Percentiles rank a stretch among this genome's conserved stretches.
Evolutionary conservation across 2,888 invertebrate species (phyloP).

Genomic region (Dysmachus trigonus): DNA sequence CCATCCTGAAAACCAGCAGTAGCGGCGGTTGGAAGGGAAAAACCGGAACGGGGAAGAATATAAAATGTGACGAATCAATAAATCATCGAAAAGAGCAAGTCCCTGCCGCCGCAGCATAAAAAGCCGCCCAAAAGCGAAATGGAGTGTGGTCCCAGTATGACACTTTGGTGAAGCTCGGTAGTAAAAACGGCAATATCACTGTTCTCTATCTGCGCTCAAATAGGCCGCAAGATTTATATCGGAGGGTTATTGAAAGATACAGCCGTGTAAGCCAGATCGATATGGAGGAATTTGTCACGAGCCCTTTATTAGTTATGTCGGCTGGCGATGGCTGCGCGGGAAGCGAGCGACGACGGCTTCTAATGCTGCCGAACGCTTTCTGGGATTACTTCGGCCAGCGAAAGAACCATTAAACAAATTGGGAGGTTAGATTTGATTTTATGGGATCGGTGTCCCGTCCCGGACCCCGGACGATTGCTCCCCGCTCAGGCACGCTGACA

Average conservation of each 20-base stretch:
- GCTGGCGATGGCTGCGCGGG: background rate
- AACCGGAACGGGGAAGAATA: conserved; percentile 26
- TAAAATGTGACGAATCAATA: conserved; percentile 39
- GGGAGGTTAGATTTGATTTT: conserved; percentile 30
- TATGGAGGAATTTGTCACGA: conserved; percentile 28
- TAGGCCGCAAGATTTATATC: conserved; percentile 38
- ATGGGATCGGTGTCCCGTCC: background rate
- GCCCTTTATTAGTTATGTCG: conserved; percentile 41
- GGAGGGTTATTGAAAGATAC: conserved; percentile 39
- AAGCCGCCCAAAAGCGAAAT: background rate
- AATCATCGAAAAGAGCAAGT: conserved; percentile 20
- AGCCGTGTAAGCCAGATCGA: conserved; percentile 32
- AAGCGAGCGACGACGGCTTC: too few relatives aligned
- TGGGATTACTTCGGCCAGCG: conserved; percentile 18
- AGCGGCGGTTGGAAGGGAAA: background rate
- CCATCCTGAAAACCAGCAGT: background rate
- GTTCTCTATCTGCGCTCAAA: background rate
- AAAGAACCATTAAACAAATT: conserved; percentile 37
- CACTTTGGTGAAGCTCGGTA: background rate
- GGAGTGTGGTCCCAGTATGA: background rate
- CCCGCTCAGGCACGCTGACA: background rate
- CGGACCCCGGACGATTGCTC: background rate
- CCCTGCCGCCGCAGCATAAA: conserved; percentile 17
- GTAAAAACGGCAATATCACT: conserved; percentile 26
- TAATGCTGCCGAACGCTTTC: background rate